Evolutionary conservation across 2,113 vertebrate genomes (phyloP), one percentile per base, ranked within the genome.

Genomic region (Calyptommatus sinebrachiatus): DNA sequence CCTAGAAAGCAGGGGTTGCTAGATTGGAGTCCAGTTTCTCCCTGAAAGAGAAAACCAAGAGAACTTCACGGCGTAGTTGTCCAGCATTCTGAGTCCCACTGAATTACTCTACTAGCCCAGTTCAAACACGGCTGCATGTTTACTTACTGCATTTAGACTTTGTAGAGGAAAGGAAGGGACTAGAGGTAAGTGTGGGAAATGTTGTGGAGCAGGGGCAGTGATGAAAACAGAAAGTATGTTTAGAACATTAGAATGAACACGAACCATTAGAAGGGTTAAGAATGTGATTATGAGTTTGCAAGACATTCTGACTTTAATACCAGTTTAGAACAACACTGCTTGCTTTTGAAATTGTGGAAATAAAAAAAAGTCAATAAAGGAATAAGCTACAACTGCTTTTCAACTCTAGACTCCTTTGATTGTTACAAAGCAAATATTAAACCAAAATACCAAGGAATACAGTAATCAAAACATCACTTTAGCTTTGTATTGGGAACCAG

Each of bases 401-500:
- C 28, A 41, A 4, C 24, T 8, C 41, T 31, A 24, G 16, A 71
- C 11, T 72, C 20, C 60, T 73, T 21, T 65, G 6, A 14, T n/a
- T 29, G 22, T 20, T 35, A 7, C 48, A 16, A 14, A 12, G n/a
- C 48, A 41, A 28, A 21, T 66, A 48, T 60, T 31, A 57, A 69
- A 5, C 10, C 29, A 69, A 21, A 68, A 14, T n/a, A 2, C 67
- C 1, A 31, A 35, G 35, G 35, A 41, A 41, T 41, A 20, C 45
- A 14, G 7, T 45, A 61, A 63, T 45, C 67, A 92, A 61, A 18
- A 21, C 5, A 61, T 90, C 90, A 80, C 87, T 50, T 45, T 77
- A 28, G 89, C 76, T 73, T 85, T 85, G 45, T 29, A 10, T 83
- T 87, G 77, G 91, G 81, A 26, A 69, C 11, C 48, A 53, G 91